Percentiles rank a stretch among this genome's conserved stretches.
Conservation (phyloP, 1,140 invertebrate species). For the Drosophila nebulosa region DNA sequence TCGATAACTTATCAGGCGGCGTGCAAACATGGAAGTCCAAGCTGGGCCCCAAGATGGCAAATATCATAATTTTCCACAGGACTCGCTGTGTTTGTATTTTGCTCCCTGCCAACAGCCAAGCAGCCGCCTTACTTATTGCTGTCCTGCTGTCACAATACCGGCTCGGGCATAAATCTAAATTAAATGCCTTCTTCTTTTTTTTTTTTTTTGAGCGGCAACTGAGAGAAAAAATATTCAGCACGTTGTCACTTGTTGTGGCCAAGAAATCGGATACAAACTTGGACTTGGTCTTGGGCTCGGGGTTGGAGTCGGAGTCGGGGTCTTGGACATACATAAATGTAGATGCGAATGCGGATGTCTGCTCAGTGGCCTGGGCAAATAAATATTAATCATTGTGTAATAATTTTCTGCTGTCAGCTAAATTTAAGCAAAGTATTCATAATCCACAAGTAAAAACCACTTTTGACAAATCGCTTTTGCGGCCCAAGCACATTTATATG, state of each 20-base stretch:
- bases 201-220: slow-evolving; percentile 44
- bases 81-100: slow-evolving; percentile 57
- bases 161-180: slow-evolving; percentile 75
- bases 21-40: slow-evolving; percentile 34
- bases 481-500: slow-evolving; percentile 46
- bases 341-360: slow-evolving; percentile 18
- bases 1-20: slow-evolving; percentile 70
- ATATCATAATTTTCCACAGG: slow-evolving; percentile 70
- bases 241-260: slow-evolving; percentile 66
- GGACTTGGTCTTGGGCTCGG: slow-evolving; percentile 3
- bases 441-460: slow-evolving; percentile 78
- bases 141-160: slow-evolving; percentile 63
- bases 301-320: slow-evolving; percentile 7
- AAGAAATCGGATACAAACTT: slow-evolving; percentile 18
- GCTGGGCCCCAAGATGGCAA: slow-evolving; percentile 17
- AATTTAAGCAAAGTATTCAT: slow-evolving; percentile 80
- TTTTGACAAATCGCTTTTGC: slow-evolving; percentile 77
- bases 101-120: slow-evolving; percentile 2
- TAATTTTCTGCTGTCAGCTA: slow-evolving; percentile 80
- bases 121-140: background rate
- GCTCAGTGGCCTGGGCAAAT: slow-evolving; percentile 60
- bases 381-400: slow-evolving; percentile 80
- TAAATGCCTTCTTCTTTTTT: slow-evolving; percentile 52
- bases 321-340: no score
- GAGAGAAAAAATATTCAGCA: slow-evolving; percentile 54